Evolutionary conservation across 2,888 invertebrate genomes (phyloP), one percentile per base, ranked within the genome.

Genomic region (Resseliella maxima): DNA sequence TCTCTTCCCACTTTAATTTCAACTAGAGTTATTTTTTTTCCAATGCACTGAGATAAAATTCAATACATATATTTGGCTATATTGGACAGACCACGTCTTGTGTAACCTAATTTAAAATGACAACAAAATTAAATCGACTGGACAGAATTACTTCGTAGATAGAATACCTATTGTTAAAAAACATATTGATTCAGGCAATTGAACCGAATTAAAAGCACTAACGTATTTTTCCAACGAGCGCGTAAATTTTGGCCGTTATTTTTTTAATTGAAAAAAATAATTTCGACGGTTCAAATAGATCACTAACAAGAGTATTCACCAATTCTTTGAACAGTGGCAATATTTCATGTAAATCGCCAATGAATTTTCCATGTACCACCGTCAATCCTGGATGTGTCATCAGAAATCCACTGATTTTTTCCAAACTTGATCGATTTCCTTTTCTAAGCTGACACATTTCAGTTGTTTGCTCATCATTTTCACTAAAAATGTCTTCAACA

Each of bases 241-340:
- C 45, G 38, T 41, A 85, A 8, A 24, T 85, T 85, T 15, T 85
- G 38, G 12, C 85, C 85, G 27, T 85, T 85, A 45, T 45, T 85
- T 24, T 45, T 41, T 45, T 85, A 45, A 8, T n/a, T 15, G 3
- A 85, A 6, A 27, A n/a, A n/a, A n/a, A n/a, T n/a, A 85, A 38
- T 45, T 85, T 85, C 45, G 41, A 45, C 15, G 85, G 85, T 27
- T 45, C 85, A 21, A 85, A 85, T 21, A 85, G 15, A 1, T 27
- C 12, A n/a, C 10, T 45, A 8, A 45, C 45, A 24, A 85, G 15
- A 18, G 41, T 45, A n/a, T 85, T 85, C 45, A 45, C 41, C 1
- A 15, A 85, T 27, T 85, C n/a, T 0, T 18, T 2, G 35, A 85
- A 85, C 45, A n/a, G 24, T 10, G 38, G n/a, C n/a, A 27, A 27